phyloP scores from a whole-genome alignment of 2,797 vertebrate species.

The Lepus oiostolus region DNA sequence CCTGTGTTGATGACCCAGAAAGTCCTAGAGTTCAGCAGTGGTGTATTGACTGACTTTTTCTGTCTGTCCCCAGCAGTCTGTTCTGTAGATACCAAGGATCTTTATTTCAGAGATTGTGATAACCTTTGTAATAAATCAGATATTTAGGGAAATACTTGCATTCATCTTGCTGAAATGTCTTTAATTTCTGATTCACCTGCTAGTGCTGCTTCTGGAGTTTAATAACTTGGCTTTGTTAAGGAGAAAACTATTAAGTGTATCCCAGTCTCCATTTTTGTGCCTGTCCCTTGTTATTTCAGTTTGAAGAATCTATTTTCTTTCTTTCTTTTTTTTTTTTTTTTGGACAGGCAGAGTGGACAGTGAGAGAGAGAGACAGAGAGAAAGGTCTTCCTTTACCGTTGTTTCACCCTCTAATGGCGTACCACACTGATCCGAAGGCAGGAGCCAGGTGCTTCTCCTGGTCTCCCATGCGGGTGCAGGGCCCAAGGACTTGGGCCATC shows the following conservation, averaged over 20 bases:
- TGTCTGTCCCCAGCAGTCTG: neutral
- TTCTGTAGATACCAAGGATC: constrained; percentile 28
- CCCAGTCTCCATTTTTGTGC: neutral
- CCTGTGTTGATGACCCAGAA: constrained; percentile 57
- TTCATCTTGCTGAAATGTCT: constrained; percentile 56
- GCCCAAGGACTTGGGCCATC: too few relatives aligned
- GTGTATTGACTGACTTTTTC: constrained; percentile 27
- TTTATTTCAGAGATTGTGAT: constrained; percentile 56
- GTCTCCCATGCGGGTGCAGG: too few relatives aligned
- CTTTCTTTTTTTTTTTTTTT: too few relatives aligned
- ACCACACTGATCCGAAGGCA: too few relatives aligned
- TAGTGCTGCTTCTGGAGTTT: neutral
- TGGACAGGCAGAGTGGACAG: too few relatives aligned
- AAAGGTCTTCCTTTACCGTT: too few relatives aligned
- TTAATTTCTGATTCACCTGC: constrained; percentile 51
- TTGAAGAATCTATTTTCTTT: constrained; percentile 38
- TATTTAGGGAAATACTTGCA: constrained; percentile 44
- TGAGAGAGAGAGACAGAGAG: too few relatives aligned
- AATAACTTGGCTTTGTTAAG: constrained; percentile 62
- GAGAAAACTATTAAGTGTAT: constrained; percentile 16
- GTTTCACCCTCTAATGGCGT: too few relatives aligned
- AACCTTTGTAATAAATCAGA: constrained; percentile 45
- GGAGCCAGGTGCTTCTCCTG: too few relatives aligned
- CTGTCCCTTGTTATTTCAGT: neutral
- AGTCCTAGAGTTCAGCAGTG: constrained; percentile 13